Conservation (phyloP, 2,797 vertebrate species). For the Austrolebias charrua region DNA sequence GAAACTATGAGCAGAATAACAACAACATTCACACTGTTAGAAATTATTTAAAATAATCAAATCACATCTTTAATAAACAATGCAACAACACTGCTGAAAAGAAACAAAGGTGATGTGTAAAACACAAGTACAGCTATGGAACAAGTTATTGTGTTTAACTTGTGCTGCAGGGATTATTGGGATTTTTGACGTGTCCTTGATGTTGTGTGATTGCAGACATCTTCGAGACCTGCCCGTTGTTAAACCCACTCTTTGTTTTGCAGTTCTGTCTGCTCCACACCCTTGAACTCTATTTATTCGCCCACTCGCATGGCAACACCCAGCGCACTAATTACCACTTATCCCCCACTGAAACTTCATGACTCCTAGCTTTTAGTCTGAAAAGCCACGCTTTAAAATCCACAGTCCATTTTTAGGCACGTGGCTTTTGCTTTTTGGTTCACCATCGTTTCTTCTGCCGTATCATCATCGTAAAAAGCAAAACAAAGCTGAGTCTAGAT, state of each 20-base stretch:
- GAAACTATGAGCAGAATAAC: too few species aligned
- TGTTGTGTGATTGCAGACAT: background rate
- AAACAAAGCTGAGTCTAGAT: constrained; percentile 33
- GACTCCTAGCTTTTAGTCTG: constrained; percentile 41
- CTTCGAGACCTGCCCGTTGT: background rate
- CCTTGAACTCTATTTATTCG: constrained; percentile 43
- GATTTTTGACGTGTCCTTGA: background rate
- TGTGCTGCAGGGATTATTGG: constrained; percentile 1
- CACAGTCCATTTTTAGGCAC: constrained; percentile 57
- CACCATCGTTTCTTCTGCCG: constrained; percentile 32
- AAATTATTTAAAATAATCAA: too few species aligned
- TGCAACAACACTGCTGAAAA: too few species aligned
- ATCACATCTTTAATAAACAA: too few species aligned
- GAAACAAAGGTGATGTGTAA: background rate
- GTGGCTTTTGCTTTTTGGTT: constrained; percentile 53
- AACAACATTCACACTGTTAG: too few species aligned
- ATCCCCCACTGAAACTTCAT: constrained; percentile 47
- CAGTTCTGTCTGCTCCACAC: constrained; percentile 32
- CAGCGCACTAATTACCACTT: constrained; percentile 56
- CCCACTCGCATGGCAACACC: constrained; percentile 55
- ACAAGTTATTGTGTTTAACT: background rate
- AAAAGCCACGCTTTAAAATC: constrained; percentile 40
- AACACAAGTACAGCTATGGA: background rate
- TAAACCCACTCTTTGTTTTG: constrained; percentile 26
- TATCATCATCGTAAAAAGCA: constrained; percentile 32